Evolutionary conservation across 2,113 vertebrate genomes (phyloP).

Genomic region (Hemichromis elongatus): DNA sequence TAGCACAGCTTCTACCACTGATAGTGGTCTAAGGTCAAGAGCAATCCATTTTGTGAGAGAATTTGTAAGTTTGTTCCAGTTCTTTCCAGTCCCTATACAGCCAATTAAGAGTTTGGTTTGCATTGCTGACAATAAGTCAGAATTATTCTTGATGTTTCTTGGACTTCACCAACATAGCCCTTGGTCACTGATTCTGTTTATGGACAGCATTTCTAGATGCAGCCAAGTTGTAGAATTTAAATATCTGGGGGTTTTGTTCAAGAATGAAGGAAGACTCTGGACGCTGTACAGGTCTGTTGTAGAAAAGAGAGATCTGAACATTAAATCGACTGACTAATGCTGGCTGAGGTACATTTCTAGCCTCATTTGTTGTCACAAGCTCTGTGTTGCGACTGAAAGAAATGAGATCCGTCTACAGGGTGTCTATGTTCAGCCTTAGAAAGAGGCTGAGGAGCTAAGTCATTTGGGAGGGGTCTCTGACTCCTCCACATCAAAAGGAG

Average conservation of each 20-base stretch:
- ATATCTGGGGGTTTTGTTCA: neutral
- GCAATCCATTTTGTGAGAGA: no score
- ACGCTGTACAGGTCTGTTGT: neutral
- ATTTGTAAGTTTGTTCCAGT: no score
- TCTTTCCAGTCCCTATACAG: no score
- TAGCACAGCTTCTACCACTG: no score
- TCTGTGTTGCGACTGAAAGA: neutral
- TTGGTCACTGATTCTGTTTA: neutral
- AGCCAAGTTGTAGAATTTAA: fast-evolving
- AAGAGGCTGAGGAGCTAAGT: neutral
- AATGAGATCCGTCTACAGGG: neutral
- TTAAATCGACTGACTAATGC: neutral
- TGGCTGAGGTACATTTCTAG: neutral
- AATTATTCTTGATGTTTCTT: neutral
- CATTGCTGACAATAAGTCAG: neutral
- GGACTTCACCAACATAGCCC: neutral
- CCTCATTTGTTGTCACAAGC: fast-evolving
- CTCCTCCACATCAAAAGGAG: neutral
- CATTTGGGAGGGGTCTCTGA: neutral
- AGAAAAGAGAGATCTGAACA: fast-evolving
- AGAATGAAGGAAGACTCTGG: fast-evolving
- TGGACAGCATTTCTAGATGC: no score
- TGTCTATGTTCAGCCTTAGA: neutral
- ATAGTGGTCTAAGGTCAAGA: no score
- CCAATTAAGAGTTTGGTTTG: no score